A percentile compares a stretch with the other conserved stretches of the same genome.
Conservation (phyloP, 2,797 vertebrate species). For the Amphiprion clarkii region DNA sequence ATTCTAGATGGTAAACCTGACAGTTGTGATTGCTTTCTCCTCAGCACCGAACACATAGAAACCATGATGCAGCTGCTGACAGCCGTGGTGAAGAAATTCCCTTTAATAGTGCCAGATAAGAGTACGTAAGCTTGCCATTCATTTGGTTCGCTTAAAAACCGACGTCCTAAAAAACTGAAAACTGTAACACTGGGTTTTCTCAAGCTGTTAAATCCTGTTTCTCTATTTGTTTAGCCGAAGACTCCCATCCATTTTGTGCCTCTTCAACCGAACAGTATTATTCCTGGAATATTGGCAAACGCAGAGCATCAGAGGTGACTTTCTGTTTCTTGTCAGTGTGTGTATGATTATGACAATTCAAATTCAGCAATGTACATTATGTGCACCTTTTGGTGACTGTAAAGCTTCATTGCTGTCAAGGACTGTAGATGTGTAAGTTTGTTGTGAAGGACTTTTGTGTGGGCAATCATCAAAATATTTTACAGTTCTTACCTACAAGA, state of each 20-base stretch:
- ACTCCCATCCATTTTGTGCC: constrained; percentile 93
- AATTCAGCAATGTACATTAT: not conserved
- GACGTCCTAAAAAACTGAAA: not conserved
- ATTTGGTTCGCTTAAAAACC: not conserved
- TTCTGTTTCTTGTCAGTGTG: constrained; percentile 10
- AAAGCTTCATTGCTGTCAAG: not conserved
- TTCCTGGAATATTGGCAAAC: constrained; percentile 98
- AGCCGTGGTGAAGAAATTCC: constrained; percentile 95
- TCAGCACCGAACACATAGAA: constrained; percentile 93
- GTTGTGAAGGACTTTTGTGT: not conserved
- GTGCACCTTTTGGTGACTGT: not conserved
- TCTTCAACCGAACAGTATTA: constrained; percentile 95
- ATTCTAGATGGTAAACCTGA: constrained; percentile 25
- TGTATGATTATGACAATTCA: not conserved
- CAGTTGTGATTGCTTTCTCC: constrained; percentile 22
- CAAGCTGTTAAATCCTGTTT: constrained; percentile 3
- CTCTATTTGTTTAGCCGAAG: constrained; percentile 82
- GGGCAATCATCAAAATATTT: not conserved
- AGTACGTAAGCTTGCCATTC: constrained; percentile 83
- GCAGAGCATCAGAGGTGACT: constrained; percentile 90
- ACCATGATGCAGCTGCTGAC: constrained; percentile 94
- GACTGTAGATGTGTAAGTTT: not conserved
- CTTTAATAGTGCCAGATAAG: constrained; percentile 92
- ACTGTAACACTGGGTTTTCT: not conserved
- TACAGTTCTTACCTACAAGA: not conserved